Base-by-base conservation (phyloP, 1,140 invertebrate species). In the Anastrepha ludens region DNA sequence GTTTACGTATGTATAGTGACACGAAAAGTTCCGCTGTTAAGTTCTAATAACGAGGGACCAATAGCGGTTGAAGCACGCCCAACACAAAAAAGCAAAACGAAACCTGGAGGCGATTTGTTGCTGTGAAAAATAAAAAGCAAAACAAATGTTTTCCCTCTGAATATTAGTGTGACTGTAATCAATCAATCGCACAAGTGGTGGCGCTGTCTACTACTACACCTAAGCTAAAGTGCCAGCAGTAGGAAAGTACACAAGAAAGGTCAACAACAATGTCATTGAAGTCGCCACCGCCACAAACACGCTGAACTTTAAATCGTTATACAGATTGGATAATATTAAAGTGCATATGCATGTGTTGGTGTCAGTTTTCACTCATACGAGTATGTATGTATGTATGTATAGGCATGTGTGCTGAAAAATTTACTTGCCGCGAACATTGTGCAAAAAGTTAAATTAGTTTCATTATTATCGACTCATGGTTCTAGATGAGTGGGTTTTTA, bases 381-480 rank as follows among this genome's bases (percentile, higher is more conserved):
- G 1, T 29, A 29, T n/a, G n/a, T n/a, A n/a, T n/a, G n/a, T n/a
- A n/a, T 29, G 29, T 29, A 29, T 29, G 29, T 29, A 29, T 29
- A 29, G 29, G 29, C 29, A 29, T 29, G 29, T 29, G 29, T 29
- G 29, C 29, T 29, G 29, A 29, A 29, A 29, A 29, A 29, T 29
- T 29, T 29, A 29, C 29, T 29, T 29, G 29, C 29, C 29, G 29
- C 29, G 29, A 29, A 29, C 29, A 29, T 29, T 29, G 29, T 74
- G 13, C 44, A 74, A 74, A 47, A 47, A 3, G 41, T 74, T 50
- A 50, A 74, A 74, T 74, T 74, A 74, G 70, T 74, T 74, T 74
- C 70, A 74, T 74, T 74, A 74, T 15, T 74, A 41, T 74, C 15
- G 44, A 74, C 70, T 47, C 70, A 74, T 74, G 70, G 3, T 41